Percentiles rank a stretch among this genome's conserved stretches.
phyloP scores from a whole-genome alignment of 2,113 vertebrate species.

The Podilymbus podiceps region DNA sequence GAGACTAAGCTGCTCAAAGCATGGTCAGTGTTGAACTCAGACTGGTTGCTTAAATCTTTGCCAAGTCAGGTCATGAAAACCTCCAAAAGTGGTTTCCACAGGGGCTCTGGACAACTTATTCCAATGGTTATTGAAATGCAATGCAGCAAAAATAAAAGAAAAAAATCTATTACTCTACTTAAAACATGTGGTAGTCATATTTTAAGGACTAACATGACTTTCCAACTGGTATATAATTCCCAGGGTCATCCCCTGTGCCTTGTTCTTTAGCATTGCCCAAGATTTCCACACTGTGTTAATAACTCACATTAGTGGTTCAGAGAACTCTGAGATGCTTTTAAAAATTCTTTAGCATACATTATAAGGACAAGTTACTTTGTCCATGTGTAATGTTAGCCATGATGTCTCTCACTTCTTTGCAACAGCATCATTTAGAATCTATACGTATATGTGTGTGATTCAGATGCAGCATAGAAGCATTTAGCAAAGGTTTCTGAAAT shows the following conservation, averaged over 20 bases:
- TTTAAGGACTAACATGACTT: not conserved
- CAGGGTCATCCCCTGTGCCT: rapidly evolving
- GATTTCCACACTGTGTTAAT: not conserved
- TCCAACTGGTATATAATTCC: not conserved
- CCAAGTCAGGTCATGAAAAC: not conserved
- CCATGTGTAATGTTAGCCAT: not conserved
- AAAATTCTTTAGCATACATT: not conserved
- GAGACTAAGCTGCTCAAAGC: not conserved
- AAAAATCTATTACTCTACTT: not conserved
- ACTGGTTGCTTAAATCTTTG: not conserved
- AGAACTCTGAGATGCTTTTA: not conserved
- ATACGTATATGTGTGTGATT: not conserved
- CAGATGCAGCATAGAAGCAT: not conserved
- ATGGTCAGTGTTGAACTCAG: not conserved
- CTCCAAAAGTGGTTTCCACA: not conserved
- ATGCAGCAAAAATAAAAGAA: not conserved
- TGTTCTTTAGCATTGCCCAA: not conserved
- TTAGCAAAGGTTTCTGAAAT: not conserved
- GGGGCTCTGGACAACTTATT: not conserved
- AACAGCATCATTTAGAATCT: not conserved
- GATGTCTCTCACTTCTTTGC: not conserved
- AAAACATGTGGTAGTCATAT: not conserved
- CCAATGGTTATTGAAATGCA: not conserved
- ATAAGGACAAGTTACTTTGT: not conserved
- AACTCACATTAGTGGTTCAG: not conserved